Percentiles rank a stretch among this genome's conserved stretches.
Conservation (phyloP, 2,888 invertebrate genomes). For the Diachrysia chrysitis region DNA sequence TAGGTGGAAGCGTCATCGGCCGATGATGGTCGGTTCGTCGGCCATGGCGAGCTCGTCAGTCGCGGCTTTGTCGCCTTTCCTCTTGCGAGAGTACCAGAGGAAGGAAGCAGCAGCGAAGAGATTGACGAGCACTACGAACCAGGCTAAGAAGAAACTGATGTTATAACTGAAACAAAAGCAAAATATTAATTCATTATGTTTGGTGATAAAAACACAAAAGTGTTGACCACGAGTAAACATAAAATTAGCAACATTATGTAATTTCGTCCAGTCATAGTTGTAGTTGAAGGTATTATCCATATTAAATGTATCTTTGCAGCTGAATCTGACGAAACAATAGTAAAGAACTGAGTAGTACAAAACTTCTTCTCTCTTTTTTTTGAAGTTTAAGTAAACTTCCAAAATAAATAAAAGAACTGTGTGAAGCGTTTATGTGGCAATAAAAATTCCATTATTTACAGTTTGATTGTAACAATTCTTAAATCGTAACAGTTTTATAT, state of each 20-base stretch:
- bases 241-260: too few relatives aligned
- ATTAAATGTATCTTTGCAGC: too few relatives aligned
- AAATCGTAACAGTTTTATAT: not conserved
- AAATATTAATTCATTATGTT: not conserved
- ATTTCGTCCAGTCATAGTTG: too few relatives aligned
- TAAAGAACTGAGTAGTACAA: too few relatives aligned
- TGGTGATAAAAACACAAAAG: too few relatives aligned
- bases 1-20: conserved; percentile 86
- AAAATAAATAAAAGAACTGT: not conserved
- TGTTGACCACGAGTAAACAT: too few relatives aligned
- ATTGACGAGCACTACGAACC: conserved; percentile 93
- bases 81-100: conserved; percentile 94
- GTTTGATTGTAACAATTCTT: not conserved
- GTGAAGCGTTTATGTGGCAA: not conserved
- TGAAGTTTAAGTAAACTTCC: too few relatives aligned
- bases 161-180: conserved; percentile 88
- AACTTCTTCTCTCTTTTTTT: too few relatives aligned
- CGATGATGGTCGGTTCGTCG: conserved; percentile 95
- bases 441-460: not conserved
- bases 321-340: too few relatives aligned
- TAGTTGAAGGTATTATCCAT: too few relatives aligned
- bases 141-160: conserved; percentile 92
- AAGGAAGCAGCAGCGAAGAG: conserved; percentile 92
- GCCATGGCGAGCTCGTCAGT: conserved; percentile 95
- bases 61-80: conserved; percentile 95